Evolutionary conservation across 1,140 invertebrate genomes (phyloP).

Genomic region (Dendrolimus kikuchii): DNA sequence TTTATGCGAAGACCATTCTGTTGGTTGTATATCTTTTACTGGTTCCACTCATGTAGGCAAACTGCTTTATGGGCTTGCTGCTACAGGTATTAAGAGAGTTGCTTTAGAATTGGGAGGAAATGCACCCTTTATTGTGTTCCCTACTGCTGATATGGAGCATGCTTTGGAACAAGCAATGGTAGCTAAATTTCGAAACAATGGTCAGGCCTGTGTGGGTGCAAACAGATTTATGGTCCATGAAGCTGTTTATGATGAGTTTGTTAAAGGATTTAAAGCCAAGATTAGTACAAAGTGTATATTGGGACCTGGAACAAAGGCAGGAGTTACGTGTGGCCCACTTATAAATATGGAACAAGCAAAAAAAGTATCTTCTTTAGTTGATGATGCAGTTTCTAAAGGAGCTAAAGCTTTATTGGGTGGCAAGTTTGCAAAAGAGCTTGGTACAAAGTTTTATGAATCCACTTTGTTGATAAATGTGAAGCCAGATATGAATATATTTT

Average conservation of each 20-base stretch:
- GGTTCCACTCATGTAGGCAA: slow-evolving; percentile 93
- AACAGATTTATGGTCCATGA: slow-evolving; percentile 96
- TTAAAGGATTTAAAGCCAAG: slow-evolving; percentile 78
- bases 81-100: slow-evolving; percentile 90
- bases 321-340: slow-evolving; percentile 90
- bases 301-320: slow-evolving; percentile 84
- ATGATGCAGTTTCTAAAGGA: slow-evolving; percentile 90
- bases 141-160: slow-evolving; percentile 91
- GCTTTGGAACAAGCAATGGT: slow-evolving; percentile 91
- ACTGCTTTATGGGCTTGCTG: slow-evolving; percentile 88
- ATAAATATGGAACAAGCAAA: slow-evolving; percentile 91
- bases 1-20: slow-evolving; percentile 87
- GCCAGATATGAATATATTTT: slow-evolving; percentile 85
- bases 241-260: slow-evolving; percentile 88
- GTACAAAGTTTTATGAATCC: slow-evolving; percentile 91
- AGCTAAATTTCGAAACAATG: slow-evolving; percentile 96
- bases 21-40: slow-evolving; percentile 96
- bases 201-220: slow-evolving; percentile 97
- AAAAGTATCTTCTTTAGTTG: slow-evolving; percentile 85
- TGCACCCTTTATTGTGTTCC: slow-evolving; percentile 98
- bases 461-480: slow-evolving; percentile 90
- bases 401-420: slow-evolving; percentile 91
- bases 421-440: slow-evolving; percentile 75
- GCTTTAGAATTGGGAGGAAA: slow-evolving; percentile 97
- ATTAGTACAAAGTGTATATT: slow-evolving; percentile 83